A percentile compares a stretch with the other conserved stretches of the same genome.
These are phyloP conservation scores for Sciurus vulgaris DNA, from an alignment of 2,797 vertebrate species.

Conservation along the genomic window DNA sequence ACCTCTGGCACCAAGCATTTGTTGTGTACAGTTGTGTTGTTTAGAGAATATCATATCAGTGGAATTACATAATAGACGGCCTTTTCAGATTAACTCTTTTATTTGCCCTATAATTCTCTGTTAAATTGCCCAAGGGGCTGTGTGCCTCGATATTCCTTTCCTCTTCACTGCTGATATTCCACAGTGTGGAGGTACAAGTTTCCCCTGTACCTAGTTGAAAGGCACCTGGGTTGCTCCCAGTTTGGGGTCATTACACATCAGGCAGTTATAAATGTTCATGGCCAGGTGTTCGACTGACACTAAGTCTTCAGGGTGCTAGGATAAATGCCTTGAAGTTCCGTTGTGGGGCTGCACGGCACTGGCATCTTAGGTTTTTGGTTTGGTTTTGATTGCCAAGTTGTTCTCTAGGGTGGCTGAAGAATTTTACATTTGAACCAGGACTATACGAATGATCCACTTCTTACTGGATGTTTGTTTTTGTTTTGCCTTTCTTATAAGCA, in stretches of 20 bases:
- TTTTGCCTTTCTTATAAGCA: neutral
- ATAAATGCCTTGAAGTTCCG: neutral
- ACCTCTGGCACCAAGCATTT: neutral
- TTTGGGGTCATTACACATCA: neutral
- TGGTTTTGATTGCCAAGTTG: too few relatives aligned
- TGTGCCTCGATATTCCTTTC: neutral
- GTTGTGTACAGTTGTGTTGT: neutral
- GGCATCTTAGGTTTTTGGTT: neutral
- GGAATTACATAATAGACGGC: neutral
- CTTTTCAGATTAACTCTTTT: neutral
- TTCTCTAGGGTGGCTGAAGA: neutral
- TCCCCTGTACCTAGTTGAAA: neutral
- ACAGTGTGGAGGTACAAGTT: too few relatives aligned
- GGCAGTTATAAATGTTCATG: neutral
- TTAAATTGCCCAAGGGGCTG: neutral
- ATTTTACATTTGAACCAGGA: neutral
- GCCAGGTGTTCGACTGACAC: accelerated
- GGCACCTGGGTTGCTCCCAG: neutral
- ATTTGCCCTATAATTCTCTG: neutral
- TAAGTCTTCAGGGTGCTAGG: neutral
- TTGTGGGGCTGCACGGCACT: neutral
- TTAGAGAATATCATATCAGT: neutral
- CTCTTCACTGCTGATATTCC: neutral
- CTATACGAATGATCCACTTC: neutral
- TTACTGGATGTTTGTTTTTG: neutral